Percentiles rank a stretch among this genome's conserved stretches.
phyloP scores from a whole-genome alignment of 2,113 vertebrate species.

The Raja brachyura region DNA sequence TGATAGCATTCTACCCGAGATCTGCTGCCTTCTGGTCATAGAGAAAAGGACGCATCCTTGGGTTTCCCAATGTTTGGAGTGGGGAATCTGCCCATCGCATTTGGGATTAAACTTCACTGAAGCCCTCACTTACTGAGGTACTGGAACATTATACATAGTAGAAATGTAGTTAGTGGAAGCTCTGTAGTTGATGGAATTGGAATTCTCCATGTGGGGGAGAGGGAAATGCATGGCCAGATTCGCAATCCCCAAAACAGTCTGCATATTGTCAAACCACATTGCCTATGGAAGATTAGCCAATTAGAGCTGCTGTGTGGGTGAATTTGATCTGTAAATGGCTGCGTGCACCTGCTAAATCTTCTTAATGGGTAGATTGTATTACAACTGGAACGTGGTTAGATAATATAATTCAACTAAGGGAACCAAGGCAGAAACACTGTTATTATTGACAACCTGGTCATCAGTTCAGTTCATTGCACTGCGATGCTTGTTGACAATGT shows the following conservation, averaged over 20 bases:
- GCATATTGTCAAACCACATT: neutral
- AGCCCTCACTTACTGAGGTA: neutral
- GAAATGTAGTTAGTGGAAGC: neutral
- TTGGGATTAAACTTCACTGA: neutral
- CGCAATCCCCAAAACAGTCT: neutral
- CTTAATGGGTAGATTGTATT: neutral
- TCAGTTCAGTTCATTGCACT: neutral
- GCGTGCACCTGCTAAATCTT: neutral
- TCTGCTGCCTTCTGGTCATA: neutral
- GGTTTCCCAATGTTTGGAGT: neutral
- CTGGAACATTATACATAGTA: neutral
- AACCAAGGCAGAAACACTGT: neutral
- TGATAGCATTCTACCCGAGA: neutral
- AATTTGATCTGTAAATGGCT: neutral
- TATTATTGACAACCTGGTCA: neutral
- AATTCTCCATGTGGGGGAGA: neutral
- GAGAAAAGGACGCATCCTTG: neutral
- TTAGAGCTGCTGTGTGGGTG: neutral
- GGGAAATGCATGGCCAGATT: neutral
- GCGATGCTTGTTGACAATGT: neutral
- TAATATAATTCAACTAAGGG: neutral
- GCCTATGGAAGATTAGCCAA: neutral
- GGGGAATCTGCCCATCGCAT: neutral
- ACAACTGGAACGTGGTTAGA: neutral
- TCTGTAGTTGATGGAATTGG: neutral